Evolutionary conservation across 1,140 invertebrate species (phyloP).

Genomic region (Zaprionus inermis): DNA sequence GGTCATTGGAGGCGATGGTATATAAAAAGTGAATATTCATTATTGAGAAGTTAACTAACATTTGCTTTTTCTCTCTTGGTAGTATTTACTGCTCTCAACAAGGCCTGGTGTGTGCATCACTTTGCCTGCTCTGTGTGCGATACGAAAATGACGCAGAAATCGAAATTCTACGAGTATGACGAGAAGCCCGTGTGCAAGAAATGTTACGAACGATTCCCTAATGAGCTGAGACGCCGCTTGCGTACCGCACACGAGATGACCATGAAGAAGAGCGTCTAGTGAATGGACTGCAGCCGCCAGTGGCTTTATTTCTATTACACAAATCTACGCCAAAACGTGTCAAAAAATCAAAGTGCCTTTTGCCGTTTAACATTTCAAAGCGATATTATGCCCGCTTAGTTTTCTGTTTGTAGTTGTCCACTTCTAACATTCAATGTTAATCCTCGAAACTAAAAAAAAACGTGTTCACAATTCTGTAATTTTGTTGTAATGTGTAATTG

Average conservation of each 20-base stretch:
- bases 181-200: conserved; percentile 99
- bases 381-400: conserved; percentile 30
- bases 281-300: conserved; percentile 1
- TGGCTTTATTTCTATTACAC: background rate
- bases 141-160: conserved; percentile 98
- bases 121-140: conserved; percentile 99
- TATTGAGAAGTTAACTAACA: background rate
- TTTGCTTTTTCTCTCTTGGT: conserved; percentile 32
- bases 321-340: conserved; percentile 44
- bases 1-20: conserved; percentile 98
- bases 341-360: conserved; percentile 62
- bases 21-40: conserved; percentile 30
- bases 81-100: conserved; percentile 99
- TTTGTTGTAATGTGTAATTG: conserved; percentile 59
- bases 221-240: conserved; percentile 95
- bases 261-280: conserved; percentile 80
- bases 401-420: conserved; percentile 56
- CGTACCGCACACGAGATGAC: conserved; percentile 91
- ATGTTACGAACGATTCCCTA: conserved; percentile 98
- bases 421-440: conserved; percentile 62
- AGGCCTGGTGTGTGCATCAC: conserved; percentile 99
- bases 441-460: conserved; percentile 51
- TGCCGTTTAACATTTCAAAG: conserved; percentile 34
- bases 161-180: conserved; percentile 99
- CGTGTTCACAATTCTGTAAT: conserved; percentile 36